Conservation (phyloP, 2,113 vertebrate genomes). For the Pheucticus melanocephalus region DNA sequence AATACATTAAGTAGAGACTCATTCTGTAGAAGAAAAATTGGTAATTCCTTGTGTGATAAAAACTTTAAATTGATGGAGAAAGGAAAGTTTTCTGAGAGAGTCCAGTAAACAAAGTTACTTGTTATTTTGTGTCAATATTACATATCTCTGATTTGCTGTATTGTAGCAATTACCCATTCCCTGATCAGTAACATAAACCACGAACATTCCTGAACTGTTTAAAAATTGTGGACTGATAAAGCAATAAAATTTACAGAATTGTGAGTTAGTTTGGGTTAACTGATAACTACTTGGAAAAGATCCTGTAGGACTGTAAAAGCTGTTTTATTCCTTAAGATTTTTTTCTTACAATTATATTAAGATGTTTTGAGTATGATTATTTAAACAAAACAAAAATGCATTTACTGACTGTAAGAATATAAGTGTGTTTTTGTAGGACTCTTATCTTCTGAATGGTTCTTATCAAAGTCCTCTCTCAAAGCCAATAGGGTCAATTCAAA, state of each 20-base stretch:
- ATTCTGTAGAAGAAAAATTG: neutral
- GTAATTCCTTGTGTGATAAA: neutral
- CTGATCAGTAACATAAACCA: neutral
- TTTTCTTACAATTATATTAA: neutral
- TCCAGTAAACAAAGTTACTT: neutral
- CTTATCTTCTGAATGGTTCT: neutral
- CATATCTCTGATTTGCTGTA: neutral
- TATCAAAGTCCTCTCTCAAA: neutral
- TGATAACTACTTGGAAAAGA: neutral
- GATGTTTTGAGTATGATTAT: neutral
- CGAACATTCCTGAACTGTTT: fast-evolving
- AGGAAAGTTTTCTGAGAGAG: neutral
- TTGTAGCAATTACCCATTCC: neutral
- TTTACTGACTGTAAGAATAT: neutral
- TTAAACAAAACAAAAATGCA: neutral
- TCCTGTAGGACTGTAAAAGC: neutral
- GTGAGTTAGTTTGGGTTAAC: neutral
- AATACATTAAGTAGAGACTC: neutral
- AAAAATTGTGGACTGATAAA: neutral
- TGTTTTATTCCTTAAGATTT: neutral
- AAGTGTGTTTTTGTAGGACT: neutral
- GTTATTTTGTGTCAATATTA: neutral
- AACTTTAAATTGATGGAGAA: neutral
- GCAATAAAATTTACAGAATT: neutral
- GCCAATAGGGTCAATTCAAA: neutral